These are phyloP conservation scores for Varanus komodoensis DNA, from an alignment of 2,113 vertebrate genomes.

Conservation along the genomic window DNA sequence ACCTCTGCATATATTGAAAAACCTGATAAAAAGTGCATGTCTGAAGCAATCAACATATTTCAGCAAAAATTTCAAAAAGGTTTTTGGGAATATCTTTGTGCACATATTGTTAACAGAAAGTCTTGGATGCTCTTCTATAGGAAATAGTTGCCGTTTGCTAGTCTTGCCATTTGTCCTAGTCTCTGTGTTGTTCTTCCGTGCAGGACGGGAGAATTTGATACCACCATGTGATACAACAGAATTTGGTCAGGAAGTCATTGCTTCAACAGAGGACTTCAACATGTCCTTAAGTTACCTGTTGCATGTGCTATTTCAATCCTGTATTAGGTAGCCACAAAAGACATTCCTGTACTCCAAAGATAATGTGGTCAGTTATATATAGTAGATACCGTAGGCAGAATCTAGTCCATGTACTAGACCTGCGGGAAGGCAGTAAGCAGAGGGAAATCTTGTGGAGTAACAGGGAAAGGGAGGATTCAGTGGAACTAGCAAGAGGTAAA, in stretches of 20 bases:
- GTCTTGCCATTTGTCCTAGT: background rate
- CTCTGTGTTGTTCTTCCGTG: background rate
- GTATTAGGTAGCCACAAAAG: background rate
- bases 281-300: background rate
- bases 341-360: background rate
- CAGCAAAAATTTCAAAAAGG: background rate
- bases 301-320: background rate
- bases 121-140: background rate
- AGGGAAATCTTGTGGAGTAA: background rate
- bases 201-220: background rate
- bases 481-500: background rate
- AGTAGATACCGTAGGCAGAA: background rate
- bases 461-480: background rate
- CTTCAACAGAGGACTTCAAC: background rate
- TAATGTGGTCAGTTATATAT: background rate
- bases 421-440: background rate
- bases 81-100: background rate
- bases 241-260: background rate
- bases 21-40: background rate
- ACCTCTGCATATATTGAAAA: background rate
- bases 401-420: background rate
- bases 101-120: background rate
- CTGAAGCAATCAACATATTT: background rate
- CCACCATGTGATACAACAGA: background rate
- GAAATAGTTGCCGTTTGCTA: background rate